Percentiles rank a stretch among this genome's conserved stretches.
Conservation (phyloP, 2,888 invertebrate genomes). For the Coremacera marginata region DNA sequence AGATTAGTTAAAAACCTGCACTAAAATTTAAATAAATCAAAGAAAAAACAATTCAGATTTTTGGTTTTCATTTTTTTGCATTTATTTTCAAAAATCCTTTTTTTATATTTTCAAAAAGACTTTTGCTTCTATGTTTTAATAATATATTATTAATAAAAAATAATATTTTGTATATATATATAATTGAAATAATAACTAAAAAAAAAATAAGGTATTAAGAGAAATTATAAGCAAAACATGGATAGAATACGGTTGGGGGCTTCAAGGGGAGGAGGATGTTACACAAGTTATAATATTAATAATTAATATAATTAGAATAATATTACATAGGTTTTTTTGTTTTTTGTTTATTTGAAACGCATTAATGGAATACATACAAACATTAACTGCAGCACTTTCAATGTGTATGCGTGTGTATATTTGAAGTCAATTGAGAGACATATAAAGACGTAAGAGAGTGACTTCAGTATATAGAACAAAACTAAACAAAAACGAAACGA, state of each 20-base stretch:
- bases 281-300: constrained; percentile 28
- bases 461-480: neutral
- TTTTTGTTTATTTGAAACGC: neutral
- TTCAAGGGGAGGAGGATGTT: neutral
- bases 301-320: constrained; percentile 37
- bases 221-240: neutral
- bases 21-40: too few species aligned
- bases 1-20: too few species aligned
- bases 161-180: neutral
- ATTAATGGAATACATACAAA: neutral
- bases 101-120: constrained; percentile 31
- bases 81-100: constrained; percentile 44
- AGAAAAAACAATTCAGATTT: neutral
- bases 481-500: neutral
- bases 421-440: neutral
- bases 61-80: constrained; percentile 22
- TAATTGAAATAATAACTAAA: neutral
- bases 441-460: neutral
- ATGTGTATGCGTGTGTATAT: neutral
- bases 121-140: constrained; percentile 27
- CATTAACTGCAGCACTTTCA: neutral
- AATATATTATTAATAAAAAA: neutral
- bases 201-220: neutral
- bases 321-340: neutral
- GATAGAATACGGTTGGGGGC: neutral